Percentiles rank a stretch among this genome's conserved stretches.
Evolutionary conservation across 2,113 vertebrate species (phyloP).

Genomic region (Xiphophorus maculatus): DNA sequence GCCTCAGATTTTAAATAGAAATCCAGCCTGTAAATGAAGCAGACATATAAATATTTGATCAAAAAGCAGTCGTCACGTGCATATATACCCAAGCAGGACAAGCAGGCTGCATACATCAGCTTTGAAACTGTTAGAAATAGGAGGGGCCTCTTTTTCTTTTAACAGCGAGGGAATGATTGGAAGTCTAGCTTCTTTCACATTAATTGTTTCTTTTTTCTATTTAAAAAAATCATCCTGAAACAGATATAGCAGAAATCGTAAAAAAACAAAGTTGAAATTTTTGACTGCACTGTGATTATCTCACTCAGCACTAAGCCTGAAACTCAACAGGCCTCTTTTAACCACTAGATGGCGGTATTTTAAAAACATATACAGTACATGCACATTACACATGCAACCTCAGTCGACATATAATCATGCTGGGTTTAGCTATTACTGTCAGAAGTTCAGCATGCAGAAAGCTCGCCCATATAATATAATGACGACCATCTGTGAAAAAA

Average conservation of each 20-base stretch:
- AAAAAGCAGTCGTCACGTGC: conserved; percentile 32
- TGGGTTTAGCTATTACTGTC: neutral
- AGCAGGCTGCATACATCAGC: conserved; percentile 24
- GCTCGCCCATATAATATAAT: too few species aligned
- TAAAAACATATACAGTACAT: neutral
- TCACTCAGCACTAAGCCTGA: neutral
- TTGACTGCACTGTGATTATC: neutral
- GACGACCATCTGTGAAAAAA: too few species aligned
- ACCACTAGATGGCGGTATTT: neutral
- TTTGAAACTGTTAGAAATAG: conserved; percentile 2
- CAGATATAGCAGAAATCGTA: neutral
- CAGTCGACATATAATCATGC: neutral
- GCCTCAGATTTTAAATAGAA: conserved; percentile 44
- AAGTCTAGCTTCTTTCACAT: neutral
- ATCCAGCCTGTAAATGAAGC: conserved; percentile 39
- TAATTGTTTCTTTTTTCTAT: too few species aligned
- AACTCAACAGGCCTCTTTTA: neutral
- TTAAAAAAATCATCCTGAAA: too few species aligned
- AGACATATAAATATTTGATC: conserved; percentile 56
- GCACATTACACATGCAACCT: neutral
- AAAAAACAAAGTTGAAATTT: neutral
- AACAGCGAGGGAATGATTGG: neutral
- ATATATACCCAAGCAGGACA: conserved; percentile 5
- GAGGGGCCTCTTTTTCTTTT: neutral
- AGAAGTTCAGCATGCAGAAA: too few species aligned